These are phyloP conservation scores for Sturmia bella DNA, from an alignment of 2,888 invertebrate species.

Conservation along the genomic window DNA sequence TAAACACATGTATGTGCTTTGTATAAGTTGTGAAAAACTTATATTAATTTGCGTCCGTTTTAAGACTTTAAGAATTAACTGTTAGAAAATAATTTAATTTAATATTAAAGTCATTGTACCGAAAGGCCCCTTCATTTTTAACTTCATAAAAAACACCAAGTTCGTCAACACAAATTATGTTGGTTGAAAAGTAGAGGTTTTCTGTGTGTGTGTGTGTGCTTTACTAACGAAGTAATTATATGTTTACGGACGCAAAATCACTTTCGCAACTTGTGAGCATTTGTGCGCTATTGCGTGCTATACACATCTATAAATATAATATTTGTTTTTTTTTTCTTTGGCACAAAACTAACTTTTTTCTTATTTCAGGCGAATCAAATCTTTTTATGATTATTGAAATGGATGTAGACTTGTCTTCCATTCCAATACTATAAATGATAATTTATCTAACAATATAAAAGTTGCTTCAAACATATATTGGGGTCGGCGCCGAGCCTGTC, in stretches of 20 bases:
- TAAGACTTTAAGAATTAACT: conserved; percentile 3
- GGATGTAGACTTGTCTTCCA: too few relatives aligned
- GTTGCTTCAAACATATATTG: background rate
- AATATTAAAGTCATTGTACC: conserved; percentile 19
- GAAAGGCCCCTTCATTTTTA: conserved; percentile 28
- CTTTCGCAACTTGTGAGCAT: background rate
- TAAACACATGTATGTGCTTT: background rate
- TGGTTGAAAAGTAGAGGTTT: conserved; percentile 2
- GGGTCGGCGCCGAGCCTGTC: conserved; percentile 41
- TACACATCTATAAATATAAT: too few relatives aligned
- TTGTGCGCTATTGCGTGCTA: too few relatives aligned
- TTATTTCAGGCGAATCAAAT: conserved; percentile 11
- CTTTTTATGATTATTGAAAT: too few relatives aligned
- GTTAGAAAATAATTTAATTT: background rate
- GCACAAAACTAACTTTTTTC: too few relatives aligned
- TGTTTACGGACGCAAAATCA: background rate
- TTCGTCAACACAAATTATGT: conserved; percentile 7
- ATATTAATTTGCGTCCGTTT: background rate
- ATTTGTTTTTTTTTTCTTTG: too few relatives aligned
- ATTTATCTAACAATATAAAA: too few relatives aligned
- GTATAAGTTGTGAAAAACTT: conserved; percentile 7
- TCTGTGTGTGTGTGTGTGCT: background rate
- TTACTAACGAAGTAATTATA: conserved; percentile 6
- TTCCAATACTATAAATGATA: too few relatives aligned
- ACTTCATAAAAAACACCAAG: background rate